These are phyloP conservation scores for Delia radicum DNA, from an alignment of 1,140 invertebrate genomes.

Conservation along the genomic window DNA sequence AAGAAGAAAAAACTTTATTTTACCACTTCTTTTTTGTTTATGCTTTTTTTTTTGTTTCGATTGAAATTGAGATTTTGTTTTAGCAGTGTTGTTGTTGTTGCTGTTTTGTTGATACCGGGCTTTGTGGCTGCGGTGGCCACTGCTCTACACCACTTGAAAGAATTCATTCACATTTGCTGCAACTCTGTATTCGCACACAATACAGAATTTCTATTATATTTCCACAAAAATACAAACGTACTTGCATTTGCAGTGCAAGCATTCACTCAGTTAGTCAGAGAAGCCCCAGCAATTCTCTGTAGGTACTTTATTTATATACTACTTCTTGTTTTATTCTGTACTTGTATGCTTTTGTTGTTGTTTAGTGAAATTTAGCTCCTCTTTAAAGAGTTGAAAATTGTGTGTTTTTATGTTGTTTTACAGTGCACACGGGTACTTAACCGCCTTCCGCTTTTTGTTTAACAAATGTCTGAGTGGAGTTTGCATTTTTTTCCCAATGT, in stretches of 20 bases:
- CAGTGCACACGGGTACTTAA: conserved; percentile 10
- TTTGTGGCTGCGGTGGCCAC: conserved; percentile 5
- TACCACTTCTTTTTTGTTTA: neutral
- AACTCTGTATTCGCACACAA: neutral
- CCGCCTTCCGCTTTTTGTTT: conserved; percentile 16
- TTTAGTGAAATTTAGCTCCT: conserved; percentile 10
- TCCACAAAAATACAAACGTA: neutral
- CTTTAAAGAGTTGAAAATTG: neutral
- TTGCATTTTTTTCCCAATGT: neutral
- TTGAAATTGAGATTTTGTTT: neutral
- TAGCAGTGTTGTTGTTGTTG: neutral
- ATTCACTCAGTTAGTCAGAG: neutral
- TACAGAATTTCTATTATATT: neutral
- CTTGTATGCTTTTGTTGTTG: neutral
- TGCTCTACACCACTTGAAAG: neutral
- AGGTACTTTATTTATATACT: too few relatives aligned
- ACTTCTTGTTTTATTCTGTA: neutral
- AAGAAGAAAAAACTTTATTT: neutral
- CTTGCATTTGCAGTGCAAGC: neutral
- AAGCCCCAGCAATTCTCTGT: conserved; percentile 20
- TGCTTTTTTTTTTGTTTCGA: neutral
- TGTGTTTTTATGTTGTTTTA: neutral
- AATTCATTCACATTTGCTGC: conserved; percentile 20
- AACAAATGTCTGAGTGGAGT: conserved; percentile 18
- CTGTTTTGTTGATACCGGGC: neutral